A percentile compares a stretch with the other conserved stretches of the same genome.
phyloP scores from a whole-genome alignment of 2,113 vertebrate genomes.

The Barbus barbus region DNA sequence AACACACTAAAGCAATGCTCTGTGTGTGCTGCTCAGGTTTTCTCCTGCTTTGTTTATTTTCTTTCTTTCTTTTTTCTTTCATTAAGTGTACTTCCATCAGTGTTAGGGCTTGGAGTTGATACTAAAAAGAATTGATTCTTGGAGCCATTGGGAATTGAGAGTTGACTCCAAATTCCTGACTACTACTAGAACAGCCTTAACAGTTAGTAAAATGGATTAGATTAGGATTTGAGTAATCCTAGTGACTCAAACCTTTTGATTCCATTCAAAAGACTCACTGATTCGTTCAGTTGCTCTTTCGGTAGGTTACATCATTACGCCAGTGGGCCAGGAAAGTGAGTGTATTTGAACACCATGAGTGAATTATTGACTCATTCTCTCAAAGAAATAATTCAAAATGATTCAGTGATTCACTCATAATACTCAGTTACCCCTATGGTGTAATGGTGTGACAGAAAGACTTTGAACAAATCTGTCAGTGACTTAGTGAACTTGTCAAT shows the following conservation, averaged over 20 bases:
- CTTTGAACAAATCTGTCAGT: too few species aligned
- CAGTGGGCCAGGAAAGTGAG: not conserved
- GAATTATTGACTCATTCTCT: not conserved
- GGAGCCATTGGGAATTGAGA: not conserved
- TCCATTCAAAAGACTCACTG: not conserved
- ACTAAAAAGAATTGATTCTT: not conserved
- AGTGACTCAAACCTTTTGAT: constrained; percentile 8
- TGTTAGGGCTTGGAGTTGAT: not conserved
- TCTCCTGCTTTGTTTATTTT: too few species aligned
- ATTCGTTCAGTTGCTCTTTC: not conserved
- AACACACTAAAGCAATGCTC: not conserved
- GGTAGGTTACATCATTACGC: not conserved
- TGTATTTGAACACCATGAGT: not conserved
- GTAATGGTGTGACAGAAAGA: too few species aligned
- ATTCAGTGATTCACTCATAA: too few species aligned
- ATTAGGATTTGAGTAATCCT: not conserved
- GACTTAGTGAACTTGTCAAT: too few species aligned
- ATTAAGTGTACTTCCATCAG: not conserved
- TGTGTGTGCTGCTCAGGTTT: too few species aligned
- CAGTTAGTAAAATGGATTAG: not conserved
- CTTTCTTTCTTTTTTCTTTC: not conserved
- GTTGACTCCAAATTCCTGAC: not conserved
- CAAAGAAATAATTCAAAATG: not conserved
- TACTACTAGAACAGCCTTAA: not conserved
- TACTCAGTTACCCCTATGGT: too few species aligned